Evolutionary conservation across 1,140 invertebrate species (phyloP).

Genomic region (Anoplophora glabripennis): DNA sequence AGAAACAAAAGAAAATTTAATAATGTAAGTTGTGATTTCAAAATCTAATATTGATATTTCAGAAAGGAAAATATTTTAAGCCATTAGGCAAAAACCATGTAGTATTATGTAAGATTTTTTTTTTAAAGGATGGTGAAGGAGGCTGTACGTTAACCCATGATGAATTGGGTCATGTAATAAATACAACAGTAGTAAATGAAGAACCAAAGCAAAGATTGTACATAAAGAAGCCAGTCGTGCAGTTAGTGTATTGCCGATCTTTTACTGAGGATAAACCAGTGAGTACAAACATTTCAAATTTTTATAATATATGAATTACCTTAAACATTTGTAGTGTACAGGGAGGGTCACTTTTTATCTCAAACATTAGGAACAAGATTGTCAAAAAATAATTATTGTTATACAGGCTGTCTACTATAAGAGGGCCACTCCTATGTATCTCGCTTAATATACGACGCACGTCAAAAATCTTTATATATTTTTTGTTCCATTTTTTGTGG

Average conservation of each 20-base stretch:
- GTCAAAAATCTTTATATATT: no score
- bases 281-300: constrained; percentile 23
- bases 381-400: background rate
- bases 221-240: constrained; percentile 45
- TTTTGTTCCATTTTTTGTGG: no score
- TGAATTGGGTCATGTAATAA: constrained; percentile 54
- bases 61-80: no score
- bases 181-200: constrained; percentile 48
- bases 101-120: no score
- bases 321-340: no score
- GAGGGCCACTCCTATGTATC: no score
- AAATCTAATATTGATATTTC: no score
- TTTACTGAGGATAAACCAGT: constrained; percentile 56
- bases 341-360: no score
- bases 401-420: no score
- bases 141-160: constrained; percentile 63
- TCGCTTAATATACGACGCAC: no score
- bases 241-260: constrained; percentile 53
- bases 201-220: constrained; percentile 43
- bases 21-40: constrained; percentile 37
- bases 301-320: background rate
- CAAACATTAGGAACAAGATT: no score
- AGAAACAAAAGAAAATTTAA: constrained; percentile 42
- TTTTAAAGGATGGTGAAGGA: constrained; percentile 55
- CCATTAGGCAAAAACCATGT: no score